Conservation (phyloP, 2,797 vertebrate species). For the Labeo calbasu region DNA sequence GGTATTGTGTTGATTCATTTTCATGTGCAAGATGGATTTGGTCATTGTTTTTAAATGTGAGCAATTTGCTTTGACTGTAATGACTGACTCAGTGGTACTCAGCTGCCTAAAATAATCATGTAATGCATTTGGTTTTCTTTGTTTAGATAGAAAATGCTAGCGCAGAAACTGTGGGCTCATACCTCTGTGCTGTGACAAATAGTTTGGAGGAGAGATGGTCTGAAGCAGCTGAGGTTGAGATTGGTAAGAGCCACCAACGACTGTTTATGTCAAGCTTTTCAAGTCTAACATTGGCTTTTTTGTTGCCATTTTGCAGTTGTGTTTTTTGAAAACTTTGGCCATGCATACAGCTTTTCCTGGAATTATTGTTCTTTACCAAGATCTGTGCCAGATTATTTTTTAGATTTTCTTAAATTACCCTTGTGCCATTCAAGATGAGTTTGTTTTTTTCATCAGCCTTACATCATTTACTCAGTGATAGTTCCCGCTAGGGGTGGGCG, state of each 20-base stretch:
- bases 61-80: background rate
- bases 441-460: background rate
- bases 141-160: slow-evolving; percentile 75
- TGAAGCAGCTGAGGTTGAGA: slow-evolving; percentile 74
- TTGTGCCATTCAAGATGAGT: background rate
- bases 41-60: background rate
- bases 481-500: too few species aligned
- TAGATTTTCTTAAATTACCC: background rate
- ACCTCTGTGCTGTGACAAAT: slow-evolving; percentile 86
- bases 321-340: background rate
- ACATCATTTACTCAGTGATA: background rate
- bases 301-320: background rate
- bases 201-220: slow-evolving; percentile 82
- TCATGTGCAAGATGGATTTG: background rate
- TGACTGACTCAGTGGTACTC: background rate
- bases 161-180: slow-evolving; percentile 74
- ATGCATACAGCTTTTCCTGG: background rate
- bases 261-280: slow-evolving; percentile 16
- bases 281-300: background rate
- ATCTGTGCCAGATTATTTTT: background rate
- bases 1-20: slow-evolving; percentile 17
- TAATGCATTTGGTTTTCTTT: slow-evolving; percentile 40
- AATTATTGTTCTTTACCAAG: background rate
- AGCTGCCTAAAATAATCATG: background rate
- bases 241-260: slow-evolving; percentile 67